Conservation (phyloP, 1,140 invertebrate species). For the Riptortus pedestris region DNA sequence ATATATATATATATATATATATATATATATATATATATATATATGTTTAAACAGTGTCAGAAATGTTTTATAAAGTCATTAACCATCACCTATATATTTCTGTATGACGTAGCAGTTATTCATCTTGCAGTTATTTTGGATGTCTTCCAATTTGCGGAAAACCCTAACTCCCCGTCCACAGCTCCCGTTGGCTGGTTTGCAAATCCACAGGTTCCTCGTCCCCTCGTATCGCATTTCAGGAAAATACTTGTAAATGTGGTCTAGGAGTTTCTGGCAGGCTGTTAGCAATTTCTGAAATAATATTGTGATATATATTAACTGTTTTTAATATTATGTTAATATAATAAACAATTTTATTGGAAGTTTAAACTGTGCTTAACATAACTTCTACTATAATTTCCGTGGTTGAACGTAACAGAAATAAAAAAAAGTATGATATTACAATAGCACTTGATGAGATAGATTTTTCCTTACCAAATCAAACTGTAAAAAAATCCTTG, state of each 20-base stretch:
- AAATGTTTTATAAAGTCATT: background rate
- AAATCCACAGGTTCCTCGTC: slow-evolving; percentile 81
- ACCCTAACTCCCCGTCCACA: slow-evolving; percentile 80
- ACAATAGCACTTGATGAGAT: too few species aligned
- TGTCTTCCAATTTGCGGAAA: slow-evolving; percentile 76
- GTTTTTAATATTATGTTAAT: too few species aligned
- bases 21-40: too few species aligned
- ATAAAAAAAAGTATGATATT: too few species aligned
- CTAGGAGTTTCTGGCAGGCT: slow-evolving; percentile 36
- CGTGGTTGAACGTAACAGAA: too few species aligned
- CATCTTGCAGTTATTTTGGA: slow-evolving; percentile 47
- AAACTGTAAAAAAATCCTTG: too few species aligned
- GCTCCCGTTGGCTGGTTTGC: slow-evolving; percentile 89
- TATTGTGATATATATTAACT: too few species aligned
- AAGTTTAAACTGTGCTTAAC: slow-evolving; percentile 38
- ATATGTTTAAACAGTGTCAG: background rate
- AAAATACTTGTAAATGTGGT: background rate
- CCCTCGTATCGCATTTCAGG: slow-evolving; percentile 76
- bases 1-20: too few species aligned
- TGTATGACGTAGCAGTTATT: slow-evolving; percentile 83
- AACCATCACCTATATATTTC: slow-evolving; percentile 77
- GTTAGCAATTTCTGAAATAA: slow-evolving; percentile 37
- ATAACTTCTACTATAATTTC: background rate
- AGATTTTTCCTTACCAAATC: too few species aligned
- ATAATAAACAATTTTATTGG: too few species aligned